Base-by-base conservation (phyloP, 2,888 invertebrate genomes). In the Xanthorhoe designata region DNA sequence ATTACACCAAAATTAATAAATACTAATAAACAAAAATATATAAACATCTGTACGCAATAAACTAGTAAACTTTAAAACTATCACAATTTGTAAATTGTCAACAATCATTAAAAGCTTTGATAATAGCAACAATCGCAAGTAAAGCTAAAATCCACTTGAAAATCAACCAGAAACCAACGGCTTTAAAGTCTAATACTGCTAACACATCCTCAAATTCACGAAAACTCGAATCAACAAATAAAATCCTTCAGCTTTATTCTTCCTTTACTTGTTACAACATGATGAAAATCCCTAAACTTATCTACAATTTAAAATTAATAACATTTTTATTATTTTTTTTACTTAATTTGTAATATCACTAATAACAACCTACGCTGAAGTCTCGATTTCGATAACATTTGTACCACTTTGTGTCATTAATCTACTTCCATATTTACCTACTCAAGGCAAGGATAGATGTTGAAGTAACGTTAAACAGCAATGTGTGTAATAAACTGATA, bases 281-380 rank as follows among this genome's bases (percentile, higher is more conserved):
- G 87, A 89, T 90, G 88, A 87, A 91, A 90, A 87, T 87, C 79
- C 78, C 91, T 91, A 89, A 86, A 84, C 87, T 90, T 91, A 90
- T 79, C 91, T 92, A 91, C 87, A 72, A 77, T 88, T 83, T 86
- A 82, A 89, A 92, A 92, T 90, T 85, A 91, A 91, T 90, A 92
- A 92, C 92, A 91, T 90, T 88, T 87, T 86, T 81, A 80, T 87
- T 83, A 81, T 83, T 80, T 83, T n/a, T 75, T 88, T 88, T 84
- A 85, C 89, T 89, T 92, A 91, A 85, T 85, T 86, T 87, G 86
- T 91, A 91, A 88, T 92, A 92, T 92, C 91, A 91, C 92, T 92
- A 92, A 88, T 89, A 92, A 92, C 92, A 91, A 90, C 83, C 91
- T 92, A 92, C 90, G 87, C 91, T 87, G 89, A 61, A 76, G 78